Evolutionary conservation across 2,888 invertebrate genomes (phyloP), one percentile per base, ranked within the genome.

Genomic region (Deilephila porcellus): DNA sequence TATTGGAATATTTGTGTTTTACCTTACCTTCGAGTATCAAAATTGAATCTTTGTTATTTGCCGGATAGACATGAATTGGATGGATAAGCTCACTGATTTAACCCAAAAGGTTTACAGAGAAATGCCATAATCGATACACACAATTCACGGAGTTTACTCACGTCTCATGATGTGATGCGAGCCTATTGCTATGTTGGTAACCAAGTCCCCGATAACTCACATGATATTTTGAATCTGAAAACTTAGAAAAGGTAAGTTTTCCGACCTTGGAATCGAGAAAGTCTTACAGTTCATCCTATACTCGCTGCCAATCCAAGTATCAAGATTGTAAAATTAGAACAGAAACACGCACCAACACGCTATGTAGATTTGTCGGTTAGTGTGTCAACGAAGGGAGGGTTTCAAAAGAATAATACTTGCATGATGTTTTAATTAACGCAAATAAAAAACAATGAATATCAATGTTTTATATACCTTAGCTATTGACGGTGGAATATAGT

Each of bases 311-410:
- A 45, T 45, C 17, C 52, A 67, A 64, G 45, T 20, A 45, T 45
- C 25, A 52, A 67, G 25, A 67, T 45, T 67, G 52, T 64, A 20
- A 20, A 64, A 45, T 45, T 14, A 64, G 20, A 64, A 64, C 64
- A 64, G 11, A 64, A 64, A 45, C 8, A 64, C 64, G n/a, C 34
- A 45, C 5, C 37, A 3, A 14, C 64, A n/a, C 45, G 64, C 37
- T 64, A 20, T 20, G 64, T 20, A 64, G 64, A 64, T 64, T 64
- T 64, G 64, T 64, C 45, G 64, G 64, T 64, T 64, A 64, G 64
- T 64, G 14, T 64, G 64, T 64, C 64, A 64, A 64, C 64, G 37
- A 20, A 45, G 45, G 64, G 64, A 62, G 17, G 60, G 20, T n/a
- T 64, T 45, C 14, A 64, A 64, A 63, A 20, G 20, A 45, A n/a